Evolutionary conservation across 2,113 vertebrate species (phyloP).

Genomic region (Heloderma charlesbogerti): DNA sequence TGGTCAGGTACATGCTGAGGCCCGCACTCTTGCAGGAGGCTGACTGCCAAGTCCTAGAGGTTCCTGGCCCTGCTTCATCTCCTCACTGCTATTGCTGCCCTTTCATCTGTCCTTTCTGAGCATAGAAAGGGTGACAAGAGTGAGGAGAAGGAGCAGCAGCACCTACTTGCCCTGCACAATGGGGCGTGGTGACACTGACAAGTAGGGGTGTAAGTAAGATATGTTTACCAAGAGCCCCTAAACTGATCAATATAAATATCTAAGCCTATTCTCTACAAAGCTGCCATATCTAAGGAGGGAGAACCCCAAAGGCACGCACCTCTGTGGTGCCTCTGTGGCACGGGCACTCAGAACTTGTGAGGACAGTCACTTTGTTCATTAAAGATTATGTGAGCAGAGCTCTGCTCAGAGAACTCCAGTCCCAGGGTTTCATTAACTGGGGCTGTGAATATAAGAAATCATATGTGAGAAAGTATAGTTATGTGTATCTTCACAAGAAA

Average conservation of each 20-base stretch:
- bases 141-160: background rate
- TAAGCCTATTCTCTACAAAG: background rate
- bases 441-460: slow-evolving; percentile 49
- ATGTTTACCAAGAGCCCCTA: background rate
- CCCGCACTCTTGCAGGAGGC: background rate
- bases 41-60: too few relatives aligned
- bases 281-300: background rate
- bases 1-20: background rate
- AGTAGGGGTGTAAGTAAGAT: background rate
- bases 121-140: too few relatives aligned
- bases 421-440: slow-evolving; percentile 3
- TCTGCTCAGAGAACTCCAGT: background rate
- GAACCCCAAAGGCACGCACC: background rate
- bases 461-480: slow-evolving; percentile 52
- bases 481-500: slow-evolving; percentile 38
- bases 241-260: background rate
- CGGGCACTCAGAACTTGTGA: background rate
- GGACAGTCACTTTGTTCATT: background rate
- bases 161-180: background rate
- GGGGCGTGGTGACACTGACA: background rate
- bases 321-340: background rate
- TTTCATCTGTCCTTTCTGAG: too few relatives aligned
- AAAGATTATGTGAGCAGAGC: too few relatives aligned
- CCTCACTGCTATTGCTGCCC: too few relatives aligned
- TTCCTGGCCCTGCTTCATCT: too few relatives aligned